phyloP scores from a whole-genome alignment of 2,797 vertebrate species.

The Capromys pilorides region DNA sequence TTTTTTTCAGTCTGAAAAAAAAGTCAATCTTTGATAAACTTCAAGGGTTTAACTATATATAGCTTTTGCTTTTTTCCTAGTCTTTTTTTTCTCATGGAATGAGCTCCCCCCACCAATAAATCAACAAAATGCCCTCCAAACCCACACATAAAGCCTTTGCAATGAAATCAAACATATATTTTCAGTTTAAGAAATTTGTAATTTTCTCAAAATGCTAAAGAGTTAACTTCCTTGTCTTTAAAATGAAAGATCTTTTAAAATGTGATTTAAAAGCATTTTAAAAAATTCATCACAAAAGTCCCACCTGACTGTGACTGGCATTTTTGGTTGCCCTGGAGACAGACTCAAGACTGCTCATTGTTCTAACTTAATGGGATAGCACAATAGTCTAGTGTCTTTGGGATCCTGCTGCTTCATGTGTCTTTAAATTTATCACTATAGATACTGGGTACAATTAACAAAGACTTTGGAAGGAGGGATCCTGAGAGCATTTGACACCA shows the following conservation, averaged over 20 bases:
- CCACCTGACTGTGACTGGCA: constrained; percentile 79
- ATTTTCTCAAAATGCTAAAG: background rate
- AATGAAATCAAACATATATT: constrained; percentile 10
- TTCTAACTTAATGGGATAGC: constrained; percentile 78
- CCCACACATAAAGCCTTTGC: background rate
- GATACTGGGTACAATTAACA: constrained; percentile 85
- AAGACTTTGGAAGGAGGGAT: constrained; percentile 85
- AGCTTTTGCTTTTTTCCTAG: background rate
- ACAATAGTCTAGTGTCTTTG: constrained; percentile 82
- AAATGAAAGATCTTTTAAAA: constrained; percentile 66
- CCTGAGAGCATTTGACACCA: constrained; percentile 84
- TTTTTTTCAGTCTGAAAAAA: background rate
- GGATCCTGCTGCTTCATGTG: constrained; percentile 78
- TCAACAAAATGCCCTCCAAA: background rate
- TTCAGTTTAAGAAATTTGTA: background rate
- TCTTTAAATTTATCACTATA: constrained; percentile 86
- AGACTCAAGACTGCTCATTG: constrained; percentile 75
- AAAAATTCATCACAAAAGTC: constrained; percentile 75
- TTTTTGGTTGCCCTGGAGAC: constrained; percentile 80
- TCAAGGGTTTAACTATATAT: background rate
- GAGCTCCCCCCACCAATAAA: background rate
- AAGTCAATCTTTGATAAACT: background rate
- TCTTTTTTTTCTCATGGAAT: background rate
- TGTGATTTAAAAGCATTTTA: constrained; percentile 67
- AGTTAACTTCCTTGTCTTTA: constrained; percentile 20